phyloP scores from a whole-genome alignment of 2,888 invertebrate species.

The Spisula solida region DNA sequence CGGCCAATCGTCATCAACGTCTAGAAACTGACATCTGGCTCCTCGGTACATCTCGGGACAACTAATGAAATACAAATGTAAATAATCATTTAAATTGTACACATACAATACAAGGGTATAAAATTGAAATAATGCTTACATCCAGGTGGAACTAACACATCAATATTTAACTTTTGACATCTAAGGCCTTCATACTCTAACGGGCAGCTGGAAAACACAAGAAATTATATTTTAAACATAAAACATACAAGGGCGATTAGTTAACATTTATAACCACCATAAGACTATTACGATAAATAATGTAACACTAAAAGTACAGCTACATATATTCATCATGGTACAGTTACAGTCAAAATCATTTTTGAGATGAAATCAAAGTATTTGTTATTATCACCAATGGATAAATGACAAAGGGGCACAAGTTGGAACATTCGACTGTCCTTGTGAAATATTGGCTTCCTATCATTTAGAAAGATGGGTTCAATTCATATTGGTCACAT shows the following conservation, averaged over 20 bases:
- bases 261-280: no score
- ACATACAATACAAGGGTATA: neutral
- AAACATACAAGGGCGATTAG: neutral
- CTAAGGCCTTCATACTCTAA: slow-evolving; percentile 52
- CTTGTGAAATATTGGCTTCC: no score
- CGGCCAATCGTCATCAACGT: slow-evolving; percentile 53
- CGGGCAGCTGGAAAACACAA: slow-evolving; percentile 63
- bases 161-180: slow-evolving; percentile 62
- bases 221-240: slow-evolving; percentile 3
- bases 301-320: no score
- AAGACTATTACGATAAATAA: no score
- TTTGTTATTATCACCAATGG: no score
- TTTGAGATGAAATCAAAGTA: no score
- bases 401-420: no score
- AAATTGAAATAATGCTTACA: slow-evolving; percentile 54
- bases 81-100: slow-evolving; percentile 28
- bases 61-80: slow-evolving; percentile 54
- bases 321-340: no score
- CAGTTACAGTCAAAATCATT: no score
- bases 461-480: no score
- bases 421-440: no score
- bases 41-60: slow-evolving; percentile 56
- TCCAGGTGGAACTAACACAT: slow-evolving; percentile 53
- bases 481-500: no score
- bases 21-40: slow-evolving; percentile 52